phyloP scores from a whole-genome alignment of 1,140 invertebrate species.

The Frieseomelitta varia region DNA sequence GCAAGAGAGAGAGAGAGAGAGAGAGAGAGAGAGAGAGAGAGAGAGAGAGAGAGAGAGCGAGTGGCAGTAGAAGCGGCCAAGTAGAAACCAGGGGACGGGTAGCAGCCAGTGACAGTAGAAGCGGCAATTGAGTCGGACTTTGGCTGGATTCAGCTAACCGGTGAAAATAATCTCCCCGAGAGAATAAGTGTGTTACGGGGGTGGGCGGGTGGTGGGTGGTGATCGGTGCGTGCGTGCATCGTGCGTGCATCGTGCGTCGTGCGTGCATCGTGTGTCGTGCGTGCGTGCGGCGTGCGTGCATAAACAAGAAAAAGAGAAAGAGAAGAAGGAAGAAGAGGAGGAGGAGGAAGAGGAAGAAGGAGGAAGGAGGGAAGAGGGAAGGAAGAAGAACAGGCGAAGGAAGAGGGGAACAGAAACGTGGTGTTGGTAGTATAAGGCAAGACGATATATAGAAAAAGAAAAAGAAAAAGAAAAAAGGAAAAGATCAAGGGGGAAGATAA shows the following conservation, averaged over 20 bases:
- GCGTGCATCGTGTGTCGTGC: constrained; percentile 5
- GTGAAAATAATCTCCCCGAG: not conserved
- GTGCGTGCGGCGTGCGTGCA: constrained; percentile 26
- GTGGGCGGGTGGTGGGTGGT: constrained; percentile 20
- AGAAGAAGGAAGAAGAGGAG: not conserved
- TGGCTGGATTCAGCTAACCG: not conserved
- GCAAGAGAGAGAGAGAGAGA: not conserved
- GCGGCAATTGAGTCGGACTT: not conserved
- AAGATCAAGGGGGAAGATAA: not conserved
- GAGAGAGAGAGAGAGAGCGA: not conserved
- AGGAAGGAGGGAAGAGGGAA: not conserved
- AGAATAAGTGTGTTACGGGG: not conserved
- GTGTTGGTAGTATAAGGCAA: not conserved
- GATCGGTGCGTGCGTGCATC: constrained; percentile 39
- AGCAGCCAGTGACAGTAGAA: not conserved
- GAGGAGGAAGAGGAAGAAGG: not conserved
- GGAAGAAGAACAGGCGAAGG: not conserved
- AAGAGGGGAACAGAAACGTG: not conserved
- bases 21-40: too few species aligned
- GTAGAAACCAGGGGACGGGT: constrained; percentile 15
- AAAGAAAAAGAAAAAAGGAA: not conserved
- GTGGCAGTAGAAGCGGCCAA: constrained; percentile 11
- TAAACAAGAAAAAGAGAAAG: not conserved
- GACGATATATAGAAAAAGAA: not conserved
- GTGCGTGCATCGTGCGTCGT: constrained; percentile 9